Evolutionary conservation across 2,113 vertebrate species (phyloP), one percentile per base, ranked within the genome.

Genomic region (Paracanthobrama guichenoti): DNA sequence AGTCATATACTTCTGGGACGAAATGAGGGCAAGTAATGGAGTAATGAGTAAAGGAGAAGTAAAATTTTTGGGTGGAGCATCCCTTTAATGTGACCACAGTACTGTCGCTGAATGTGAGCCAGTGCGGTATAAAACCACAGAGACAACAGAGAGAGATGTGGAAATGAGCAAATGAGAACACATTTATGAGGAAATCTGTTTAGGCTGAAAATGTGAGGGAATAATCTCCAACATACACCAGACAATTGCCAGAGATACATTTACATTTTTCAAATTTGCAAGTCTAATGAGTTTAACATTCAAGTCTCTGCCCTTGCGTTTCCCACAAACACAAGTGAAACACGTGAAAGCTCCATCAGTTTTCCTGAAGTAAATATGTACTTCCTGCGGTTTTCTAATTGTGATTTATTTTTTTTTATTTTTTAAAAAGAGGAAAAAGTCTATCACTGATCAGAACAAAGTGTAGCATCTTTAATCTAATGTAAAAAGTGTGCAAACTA

Each of bases 111-210:
- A 73, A 73, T 46, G 71, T 24, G 42, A 73, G n/a, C 71, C 13
- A 73, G 42, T 26, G n/a, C 14, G 48, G 6, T 3, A 73, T 6
- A 16, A 72, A 48, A 48, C 42, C n/a, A 55, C 73, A 82, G 46
- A 35, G 26, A 31, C 0, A 22, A 16, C 22, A 53, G 48, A 57
- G 31, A 71, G 26, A 66, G 11, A 77, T 48, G 22, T 13, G 78
- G 46, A 64, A 55, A n/a, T 81, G 42, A 78, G 46, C 76, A 83
- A 89, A 77, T 81, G 79, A 39, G 71, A 89, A 89, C 88, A 90
- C 88, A 90, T 91, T 78, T 90, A 90, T 91, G 91, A 90, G 88
- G 89, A 64, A 64, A 42, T 42, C 75, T 28, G 9, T 28, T 48
- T 46, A 28, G 42, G 77, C 39, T 64, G 59, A 64, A 44, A 79